Evolutionary conservation across 2,888 invertebrate genomes (phyloP).

Genomic region (Cordilura impudica): DNA sequence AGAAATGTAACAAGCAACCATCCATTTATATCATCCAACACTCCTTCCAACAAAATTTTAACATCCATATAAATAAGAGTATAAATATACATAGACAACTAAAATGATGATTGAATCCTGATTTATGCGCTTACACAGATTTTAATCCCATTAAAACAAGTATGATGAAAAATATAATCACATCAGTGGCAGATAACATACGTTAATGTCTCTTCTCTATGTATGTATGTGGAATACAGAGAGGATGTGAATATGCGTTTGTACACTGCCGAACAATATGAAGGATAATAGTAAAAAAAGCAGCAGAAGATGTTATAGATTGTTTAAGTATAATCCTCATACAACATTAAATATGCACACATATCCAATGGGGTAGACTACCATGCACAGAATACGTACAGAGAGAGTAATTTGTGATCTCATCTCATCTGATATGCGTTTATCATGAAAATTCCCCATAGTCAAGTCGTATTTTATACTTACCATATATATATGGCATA

Average conservation of each 20-base stretch:
- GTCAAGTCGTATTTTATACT: constrained; percentile 57
- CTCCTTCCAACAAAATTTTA: not conserved
- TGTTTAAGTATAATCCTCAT: not conserved
- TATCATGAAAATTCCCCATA: constrained; percentile 63
- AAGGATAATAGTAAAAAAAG: constrained; percentile 44
- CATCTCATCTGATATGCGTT: constrained; percentile 63
- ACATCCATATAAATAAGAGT: not conserved
- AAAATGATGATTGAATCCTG: constrained; percentile 67
- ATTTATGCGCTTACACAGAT: constrained; percentile 69
- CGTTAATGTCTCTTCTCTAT: constrained; percentile 48
- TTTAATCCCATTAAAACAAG: constrained; percentile 66
- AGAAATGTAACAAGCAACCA: constrained; percentile 26
- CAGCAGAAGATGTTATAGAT: constrained; percentile 33
- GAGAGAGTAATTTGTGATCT: constrained; percentile 60
- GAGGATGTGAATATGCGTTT: not conserved
- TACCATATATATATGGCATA: constrained; percentile 26
- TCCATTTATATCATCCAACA: not conserved
- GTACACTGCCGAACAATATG: constrained; percentile 11
- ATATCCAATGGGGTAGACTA: not conserved
- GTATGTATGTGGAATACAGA: not conserved
- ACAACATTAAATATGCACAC: constrained; percentile 9
- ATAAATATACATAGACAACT: not conserved
- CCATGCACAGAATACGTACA: constrained; percentile 13
- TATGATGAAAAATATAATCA: constrained; percentile 62
- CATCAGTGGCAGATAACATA: constrained; percentile 60